These are phyloP conservation scores for Sebastolobus alascanus DNA, from an alignment of 2,797 vertebrate genomes.

Conservation along the genomic window DNA sequence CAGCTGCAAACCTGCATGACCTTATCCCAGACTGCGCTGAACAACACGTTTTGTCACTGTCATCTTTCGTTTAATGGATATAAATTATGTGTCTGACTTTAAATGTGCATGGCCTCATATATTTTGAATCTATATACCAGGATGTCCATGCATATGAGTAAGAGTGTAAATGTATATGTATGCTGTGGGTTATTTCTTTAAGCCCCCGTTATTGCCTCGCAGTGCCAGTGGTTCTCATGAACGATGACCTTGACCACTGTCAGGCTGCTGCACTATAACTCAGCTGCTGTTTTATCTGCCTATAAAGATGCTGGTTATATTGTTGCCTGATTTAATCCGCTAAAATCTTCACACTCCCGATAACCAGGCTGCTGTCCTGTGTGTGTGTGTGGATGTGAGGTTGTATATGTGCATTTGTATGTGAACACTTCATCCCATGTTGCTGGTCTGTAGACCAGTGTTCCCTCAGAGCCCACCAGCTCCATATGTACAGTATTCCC, in stretches of 20 bases:
- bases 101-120: slow-evolving; percentile 63
- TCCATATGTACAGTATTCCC: slow-evolving; percentile 25
- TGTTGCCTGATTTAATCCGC: slow-evolving; percentile 67
- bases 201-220: slow-evolving; percentile 46
- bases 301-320: slow-evolving; percentile 72
- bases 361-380: slow-evolving; percentile 43
- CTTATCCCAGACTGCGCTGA: slow-evolving; percentile 43
- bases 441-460: slow-evolving; percentile 16
- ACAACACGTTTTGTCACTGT: slow-evolving; percentile 35
- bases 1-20: slow-evolving; percentile 68
- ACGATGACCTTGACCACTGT: slow-evolving; percentile 75
- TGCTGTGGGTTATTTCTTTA: slow-evolving; percentile 11
- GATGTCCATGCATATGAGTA: slow-evolving; percentile 28
- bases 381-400: slow-evolving; percentile 13
- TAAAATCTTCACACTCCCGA: slow-evolving; percentile 64
- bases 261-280: slow-evolving; percentile 69
- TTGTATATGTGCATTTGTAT: neutral
- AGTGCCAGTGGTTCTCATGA: slow-evolving; percentile 64
- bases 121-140: slow-evolving; percentile 31
- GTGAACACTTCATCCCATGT: slow-evolving; percentile 6
- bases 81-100: slow-evolving; percentile 18
- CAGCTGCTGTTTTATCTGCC: slow-evolving; percentile 70
- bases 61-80: slow-evolving; percentile 36
- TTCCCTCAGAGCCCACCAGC: slow-evolving; percentile 32
- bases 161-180: slow-evolving; percentile 31